Base-by-base conservation (phyloP, 2,113 vertebrate species). In the Spea multiplicata region DNA sequence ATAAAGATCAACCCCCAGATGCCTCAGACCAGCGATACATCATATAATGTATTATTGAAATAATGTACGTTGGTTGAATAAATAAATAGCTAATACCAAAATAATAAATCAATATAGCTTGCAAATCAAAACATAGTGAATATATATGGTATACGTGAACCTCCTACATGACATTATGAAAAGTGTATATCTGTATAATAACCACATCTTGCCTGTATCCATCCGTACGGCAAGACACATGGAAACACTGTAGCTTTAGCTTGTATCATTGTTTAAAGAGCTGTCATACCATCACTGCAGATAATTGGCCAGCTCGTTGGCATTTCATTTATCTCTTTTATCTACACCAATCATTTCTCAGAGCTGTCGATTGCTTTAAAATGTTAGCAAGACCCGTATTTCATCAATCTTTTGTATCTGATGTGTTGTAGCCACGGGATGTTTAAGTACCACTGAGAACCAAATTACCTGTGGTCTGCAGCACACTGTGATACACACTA, bases 311-410 rank as follows among this genome's bases (percentile, higher is more conserved):
- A 73, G 17, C 69, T 66, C 44, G 53, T 12, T 73, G 70, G 49
- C 76, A 79, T 79, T 73, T 59, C 76, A 79, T 79, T 79, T 73
- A 73, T 79, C 76, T 73, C 50, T 79, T 64, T 66, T 73, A 79
- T 71, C 70, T 79, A 66, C 59, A 72, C 49, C 9, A 55, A 70
- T 48, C 69, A 79, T 79, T 79, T 79, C 70, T 65, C 76, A 79
- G 44, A 79, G 44, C 59, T 79, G 70, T 73, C 61, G 76, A 79
- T 78, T 72, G 44, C 62, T 74, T 12, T 79, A 66, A 79, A 79
- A 79, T 72, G 76, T 73, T 79, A 69, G 55, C 70, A 71, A 44
- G 76, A 53, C 59, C 57, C 53, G 14, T 16, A 66, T 79, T 71
- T 71, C 67, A 78, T 78, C 55, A 78, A 71, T 78, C 75, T 71